Base-by-base conservation (phyloP, 2,888 invertebrate species). In the Rhorus exstirpatorius region DNA sequence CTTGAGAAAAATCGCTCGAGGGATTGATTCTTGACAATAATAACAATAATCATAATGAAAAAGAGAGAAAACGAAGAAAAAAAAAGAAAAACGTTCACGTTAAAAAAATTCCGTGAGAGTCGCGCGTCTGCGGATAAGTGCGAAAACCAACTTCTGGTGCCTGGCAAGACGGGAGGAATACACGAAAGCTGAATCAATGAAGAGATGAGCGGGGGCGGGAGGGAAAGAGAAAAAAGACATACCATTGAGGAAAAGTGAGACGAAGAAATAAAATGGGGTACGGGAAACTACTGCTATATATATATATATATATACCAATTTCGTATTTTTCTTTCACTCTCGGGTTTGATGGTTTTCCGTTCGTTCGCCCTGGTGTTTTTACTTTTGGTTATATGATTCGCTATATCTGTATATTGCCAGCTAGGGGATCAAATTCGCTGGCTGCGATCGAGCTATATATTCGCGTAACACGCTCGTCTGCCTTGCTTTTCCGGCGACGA, bases 91-190 rank as follows among this genome's bases (percentile, higher is more conserved):
- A 70, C 63, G 72, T 44, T 61, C 63, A n/a, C n/a, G n/a, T n/a
- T n/a, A n/a, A n/a, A n/a, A n/a, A n/a, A n/a, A n/a, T n/a, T n/a
- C n/a, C n/a, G 72, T 68, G 67, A 58, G 55, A 61, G 31, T 65
- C 55, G 71, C 80, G 83, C 83, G 79, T 79, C 84, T 80, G 82
- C 78, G 85, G 86, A 87, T 87, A 87, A 89, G 87, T 87, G 89
- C 85, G 83, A 85, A 86, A 88, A 86, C 85, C 83, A 88, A 88
- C 88, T 89, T 87, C 84, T 86, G 83, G 85, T 84, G 83, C 84
- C 76, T 6, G 31, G 6, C 31, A 31, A 2, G 60, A 61, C 72
- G 71, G 53, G 67, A 70, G 26, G 53, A 17, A 21, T 55, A 46
- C 6, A 14, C 46, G 35, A 38, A 26, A n/a, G 26, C 31, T 24